Evolutionary conservation across 2,797 vertebrate species (phyloP).

Genomic region (Characodon lateralis): DNA sequence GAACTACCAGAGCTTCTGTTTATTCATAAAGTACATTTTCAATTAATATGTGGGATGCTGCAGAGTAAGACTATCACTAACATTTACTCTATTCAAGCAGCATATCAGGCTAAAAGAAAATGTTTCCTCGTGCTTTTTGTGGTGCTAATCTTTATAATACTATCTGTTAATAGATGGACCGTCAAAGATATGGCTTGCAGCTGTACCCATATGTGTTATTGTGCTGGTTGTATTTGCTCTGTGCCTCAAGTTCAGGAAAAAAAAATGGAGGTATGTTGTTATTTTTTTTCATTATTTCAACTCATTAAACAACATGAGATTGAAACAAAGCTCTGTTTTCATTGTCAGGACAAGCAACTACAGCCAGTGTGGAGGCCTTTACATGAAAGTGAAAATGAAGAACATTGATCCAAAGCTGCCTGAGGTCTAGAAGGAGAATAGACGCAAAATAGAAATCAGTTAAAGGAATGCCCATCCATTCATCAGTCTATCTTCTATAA

Average conservation of each 20-base stretch:
- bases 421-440: accelerated
- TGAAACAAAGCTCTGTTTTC: slow-evolving; percentile 7
- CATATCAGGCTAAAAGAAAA: not conserved
- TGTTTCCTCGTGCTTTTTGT: not conserved
- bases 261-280: slow-evolving; percentile 2
- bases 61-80: not conserved
- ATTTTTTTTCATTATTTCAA: not conserved
- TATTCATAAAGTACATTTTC: not conserved
- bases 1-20: not conserved
- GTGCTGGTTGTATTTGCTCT: accelerated
- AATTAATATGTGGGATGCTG: not conserved
- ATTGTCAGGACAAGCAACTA: not conserved
- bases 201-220: too few relatives aligned
- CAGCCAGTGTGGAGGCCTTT: not conserved
- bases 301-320: not conserved
- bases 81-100: not conserved
- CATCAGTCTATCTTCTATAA: not conserved
- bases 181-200: not conserved
- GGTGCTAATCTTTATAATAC: not conserved
- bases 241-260: not conserved
- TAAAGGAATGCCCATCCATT: not conserved
- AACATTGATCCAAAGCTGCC: accelerated
- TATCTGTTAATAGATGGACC: not conserved
- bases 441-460: accelerated
- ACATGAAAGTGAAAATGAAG: accelerated